phyloP scores from a whole-genome alignment of 2,797 vertebrate species.

The Merluccius polli region DNA sequence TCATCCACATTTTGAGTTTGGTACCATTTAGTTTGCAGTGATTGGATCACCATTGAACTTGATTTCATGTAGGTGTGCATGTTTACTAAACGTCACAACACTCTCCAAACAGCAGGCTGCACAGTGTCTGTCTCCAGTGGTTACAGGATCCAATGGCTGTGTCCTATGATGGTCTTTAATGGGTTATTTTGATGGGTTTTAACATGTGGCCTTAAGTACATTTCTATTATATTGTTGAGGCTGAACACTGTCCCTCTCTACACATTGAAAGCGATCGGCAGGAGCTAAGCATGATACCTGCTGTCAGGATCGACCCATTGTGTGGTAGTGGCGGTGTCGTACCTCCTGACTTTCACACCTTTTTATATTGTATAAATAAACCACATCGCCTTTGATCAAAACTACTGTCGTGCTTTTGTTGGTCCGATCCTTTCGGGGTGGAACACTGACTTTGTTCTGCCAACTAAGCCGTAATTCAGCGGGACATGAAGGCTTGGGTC shows the following conservation, averaged over 20 bases:
- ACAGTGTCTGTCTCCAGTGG: neutral
- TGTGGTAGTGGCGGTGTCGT: neutral
- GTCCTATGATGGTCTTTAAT: neutral
- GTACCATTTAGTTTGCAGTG: neutral
- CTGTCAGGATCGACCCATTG: neutral
- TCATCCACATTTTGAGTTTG: neutral
- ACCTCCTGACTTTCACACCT: neutral
- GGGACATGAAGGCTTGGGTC: conserved; percentile 25
- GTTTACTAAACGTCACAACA: neutral
- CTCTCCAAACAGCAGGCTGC: neutral
- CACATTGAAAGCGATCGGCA: too few relatives aligned
- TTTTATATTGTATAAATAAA: neutral
- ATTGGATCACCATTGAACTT: neutral
- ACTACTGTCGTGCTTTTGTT: neutral
- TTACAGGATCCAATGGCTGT: neutral
- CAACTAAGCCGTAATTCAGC: conserved; percentile 37
- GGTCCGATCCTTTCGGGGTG: neutral
- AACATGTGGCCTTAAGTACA: neutral
- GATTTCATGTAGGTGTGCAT: neutral
- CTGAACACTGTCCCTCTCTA: neutral
- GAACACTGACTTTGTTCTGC: neutral
- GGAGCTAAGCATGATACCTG: neutral
- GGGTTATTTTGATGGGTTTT: too few relatives aligned
- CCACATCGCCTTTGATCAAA: neutral
- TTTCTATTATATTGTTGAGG: neutral